Base-by-base conservation (phyloP, 2,797 vertebrate species). In the Sebastiscus tertius region DNA sequence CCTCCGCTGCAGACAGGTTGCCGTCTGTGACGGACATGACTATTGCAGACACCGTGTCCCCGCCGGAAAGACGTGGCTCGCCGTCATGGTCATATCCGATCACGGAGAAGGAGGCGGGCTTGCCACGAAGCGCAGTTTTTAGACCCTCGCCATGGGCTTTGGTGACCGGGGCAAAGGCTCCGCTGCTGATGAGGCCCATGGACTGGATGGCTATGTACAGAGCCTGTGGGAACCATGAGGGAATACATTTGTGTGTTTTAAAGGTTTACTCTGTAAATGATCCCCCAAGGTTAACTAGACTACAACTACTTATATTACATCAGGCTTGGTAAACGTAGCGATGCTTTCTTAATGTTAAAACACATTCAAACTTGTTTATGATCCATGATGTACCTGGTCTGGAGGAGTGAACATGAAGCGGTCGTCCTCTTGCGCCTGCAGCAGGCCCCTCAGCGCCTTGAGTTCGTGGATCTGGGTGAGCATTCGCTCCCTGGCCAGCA, bases 371-470 rank as follows among this genome's bases (percentile, higher is more conserved):
- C 24, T 7, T 18, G 8, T 10, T 27, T 16, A 4, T 18, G 14
- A 55, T 34, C 3, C 0, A 6, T 36, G 31, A 46, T 42, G 1
- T 6, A 95, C 94, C 93, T 99, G 98, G 89, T 99, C 99, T 0
- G 99, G 98, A 26, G 98, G 97, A 0, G 97, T 99, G 92, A 99
- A 99, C 97, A 99, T 98, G 92, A 99, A 96, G 66, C 97, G 96
- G 83, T 99, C 98, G 0, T 99, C 98, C 82, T 99, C 99, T 83
- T 99, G 98, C 0, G 98, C 97, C 94, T 98, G 98, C 82, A 99
- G 95, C 69, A 99, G 91, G 66, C 97, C 96, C 62, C 98, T 94
- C 72, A 99, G 95, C 0, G 96, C 94, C 93, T 99, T 99, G 20
- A 99, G 96, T 89, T 99, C 99, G 84, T 99, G 98, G 77, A 99